Evolutionary conservation across 2,797 vertebrate species (phyloP), one percentile per base, ranked within the genome.

Genomic region (Coregonus sp.): DNA sequence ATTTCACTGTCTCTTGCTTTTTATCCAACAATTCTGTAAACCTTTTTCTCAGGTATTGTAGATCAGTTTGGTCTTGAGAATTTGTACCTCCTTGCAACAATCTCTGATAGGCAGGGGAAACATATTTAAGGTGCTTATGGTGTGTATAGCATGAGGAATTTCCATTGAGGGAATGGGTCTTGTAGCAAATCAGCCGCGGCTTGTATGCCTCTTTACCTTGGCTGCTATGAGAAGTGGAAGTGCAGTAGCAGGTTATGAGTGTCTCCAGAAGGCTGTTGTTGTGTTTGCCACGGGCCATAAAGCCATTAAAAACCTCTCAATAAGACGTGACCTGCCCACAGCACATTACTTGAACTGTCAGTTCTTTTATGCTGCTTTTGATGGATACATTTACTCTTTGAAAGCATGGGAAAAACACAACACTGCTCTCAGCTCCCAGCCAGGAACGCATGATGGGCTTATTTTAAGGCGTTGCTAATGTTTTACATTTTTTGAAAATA

Each of bases 291-390:
- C 12, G 1, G 68, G 67, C 81, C 51, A 72, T 79, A 74, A 78
- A 78, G 11, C 79, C 79, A 81, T 82, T 73, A 88, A 80, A 82
- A 75, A 72, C 15, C 82, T 76, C 82, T 84, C 82, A 74, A 80
- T 80, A 82, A 80, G 66, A 65, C 20, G 25, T 56, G 63, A 63
- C 61, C 20, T 78, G 25, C 73, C 56, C 51, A 66, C 20, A 72
- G 81, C 72, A 54, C 51, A 61, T 47, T 47, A 77, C 82, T 83
- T 67, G 25, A 69, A 14, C 73, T 66, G 35, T 73, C 77, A 74
- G 74, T 75, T 69, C 61, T 35, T 74, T 72, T 66, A 71, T 35
- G 20, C 33, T 29, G 72, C 25, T 1, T 81, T 72, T 81, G 80
- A 86, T 73, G 63, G 73, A 84, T 80, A 12, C 37, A 72, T 74